Evolutionary conservation across 2,888 invertebrate genomes (phyloP).

Genomic region (Hofmannophila pseudospretella): DNA sequence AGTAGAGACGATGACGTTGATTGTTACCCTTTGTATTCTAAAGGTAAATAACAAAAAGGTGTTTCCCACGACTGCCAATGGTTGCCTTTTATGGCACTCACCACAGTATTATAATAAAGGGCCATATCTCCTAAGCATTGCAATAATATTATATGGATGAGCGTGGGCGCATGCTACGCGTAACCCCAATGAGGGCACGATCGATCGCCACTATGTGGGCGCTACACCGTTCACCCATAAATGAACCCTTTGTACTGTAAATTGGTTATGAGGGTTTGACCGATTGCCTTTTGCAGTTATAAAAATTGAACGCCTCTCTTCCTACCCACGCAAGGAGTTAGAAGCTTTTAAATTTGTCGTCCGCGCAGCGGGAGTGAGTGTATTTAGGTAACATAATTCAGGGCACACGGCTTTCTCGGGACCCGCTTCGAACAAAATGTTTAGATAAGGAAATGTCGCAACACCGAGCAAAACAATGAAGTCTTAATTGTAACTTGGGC

Average conservation of each 20-base stretch:
- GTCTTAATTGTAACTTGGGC: slow-evolving; percentile 59
- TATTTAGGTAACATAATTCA: slow-evolving; percentile 35
- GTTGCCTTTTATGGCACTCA: too few species aligned
- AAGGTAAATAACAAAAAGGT: too few species aligned
- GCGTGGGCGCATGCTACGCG: slow-evolving; percentile 49
- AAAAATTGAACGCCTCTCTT: slow-evolving; percentile 38
- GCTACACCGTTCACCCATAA: slow-evolving; percentile 49
- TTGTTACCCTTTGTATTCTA: too few species aligned
- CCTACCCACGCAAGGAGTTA: slow-evolving; percentile 20
- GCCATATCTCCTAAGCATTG: slow-evolving; percentile 3
- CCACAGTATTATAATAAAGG: not conserved
- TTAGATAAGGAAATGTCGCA: slow-evolving; percentile 64
- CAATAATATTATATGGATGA: slow-evolving; percentile 18
- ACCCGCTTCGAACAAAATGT: slow-evolving; percentile 38
- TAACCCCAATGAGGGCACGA: slow-evolving; percentile 64
- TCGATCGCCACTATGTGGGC: slow-evolving; percentile 65
- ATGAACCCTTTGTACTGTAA: slow-evolving; percentile 68
- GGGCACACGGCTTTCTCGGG: slow-evolving; percentile 40
- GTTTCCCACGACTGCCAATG: too few species aligned
- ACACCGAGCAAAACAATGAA: slow-evolving; percentile 62
- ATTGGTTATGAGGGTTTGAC: slow-evolving; percentile 65
- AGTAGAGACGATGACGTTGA: too few species aligned
- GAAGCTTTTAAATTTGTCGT: slow-evolving; percentile 7
- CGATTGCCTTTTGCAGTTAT: slow-evolving; percentile 64
- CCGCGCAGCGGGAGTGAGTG: slow-evolving; percentile 22